Percentiles rank a stretch among this genome's conserved stretches.
These are phyloP conservation scores for Eilema depressum DNA, from an alignment of 2,888 invertebrate genomes.

Conservation along the genomic window DNA sequence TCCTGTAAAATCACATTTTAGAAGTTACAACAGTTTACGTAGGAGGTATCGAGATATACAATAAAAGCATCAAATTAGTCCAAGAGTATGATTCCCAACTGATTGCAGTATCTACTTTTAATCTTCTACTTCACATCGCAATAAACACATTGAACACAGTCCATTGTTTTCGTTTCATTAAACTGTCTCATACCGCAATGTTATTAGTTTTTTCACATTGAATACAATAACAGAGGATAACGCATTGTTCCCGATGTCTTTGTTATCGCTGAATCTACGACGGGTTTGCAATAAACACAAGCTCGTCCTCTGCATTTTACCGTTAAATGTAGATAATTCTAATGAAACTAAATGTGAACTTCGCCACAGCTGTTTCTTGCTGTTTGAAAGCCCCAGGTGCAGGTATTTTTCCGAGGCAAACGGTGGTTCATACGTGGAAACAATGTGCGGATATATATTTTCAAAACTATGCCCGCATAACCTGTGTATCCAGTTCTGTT, in stretches of 20 bases:
- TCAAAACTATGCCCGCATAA: neutral
- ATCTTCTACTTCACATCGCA: neutral
- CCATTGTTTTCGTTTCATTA: conserved; percentile 21
- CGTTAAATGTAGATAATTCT: conserved; percentile 56
- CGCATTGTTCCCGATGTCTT: conserved; percentile 43
- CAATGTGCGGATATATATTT: neutral
- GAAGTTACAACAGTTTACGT: too few species aligned
- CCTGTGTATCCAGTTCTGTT: neutral
- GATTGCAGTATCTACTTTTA: neutral
- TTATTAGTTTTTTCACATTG: conserved; percentile 34
- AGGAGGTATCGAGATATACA: too few species aligned
- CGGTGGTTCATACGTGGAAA: too few species aligned
- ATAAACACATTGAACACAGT: neutral
- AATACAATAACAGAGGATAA: conserved; percentile 42
- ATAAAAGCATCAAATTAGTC: neutral
- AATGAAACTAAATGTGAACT: conserved; percentile 49
- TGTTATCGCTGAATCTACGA: conserved; percentile 45
- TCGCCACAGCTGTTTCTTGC: conserved; percentile 17
- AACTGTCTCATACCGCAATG: conserved; percentile 25
- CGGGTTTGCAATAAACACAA: conserved; percentile 51
- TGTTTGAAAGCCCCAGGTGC: neutral
- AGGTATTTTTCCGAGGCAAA: neutral
- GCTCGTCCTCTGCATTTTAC: conserved; percentile 50
- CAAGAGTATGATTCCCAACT: neutral
- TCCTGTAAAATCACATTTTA: too few species aligned